Evolutionary conservation across 2,888 invertebrate species (phyloP).

Genomic region (Hymenopus coronatus): DNA sequence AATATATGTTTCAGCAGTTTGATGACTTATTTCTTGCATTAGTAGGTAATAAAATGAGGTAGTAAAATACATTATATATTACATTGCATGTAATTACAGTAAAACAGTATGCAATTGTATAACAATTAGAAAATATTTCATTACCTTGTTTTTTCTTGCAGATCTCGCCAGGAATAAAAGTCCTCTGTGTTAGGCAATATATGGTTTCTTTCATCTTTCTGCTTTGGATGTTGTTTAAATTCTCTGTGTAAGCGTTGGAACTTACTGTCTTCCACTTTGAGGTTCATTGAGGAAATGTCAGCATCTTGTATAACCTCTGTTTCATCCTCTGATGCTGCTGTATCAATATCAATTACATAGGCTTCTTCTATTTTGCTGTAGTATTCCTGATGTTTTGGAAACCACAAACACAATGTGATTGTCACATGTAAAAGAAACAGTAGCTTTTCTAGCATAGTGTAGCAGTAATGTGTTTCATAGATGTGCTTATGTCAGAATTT

Average conservation of each 20-base stretch:
- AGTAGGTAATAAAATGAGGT: no score
- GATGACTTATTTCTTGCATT: no score
- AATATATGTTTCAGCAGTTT: no score
- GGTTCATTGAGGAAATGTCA: conserved; percentile 39
- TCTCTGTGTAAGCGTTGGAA: neutral
- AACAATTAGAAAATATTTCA: neutral
- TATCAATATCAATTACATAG: conserved; percentile 42
- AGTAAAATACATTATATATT: no score
- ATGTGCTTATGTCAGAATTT: neutral
- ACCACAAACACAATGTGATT: neutral
- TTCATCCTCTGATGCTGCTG: conserved; percentile 44
- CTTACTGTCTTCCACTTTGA: conserved; percentile 23
- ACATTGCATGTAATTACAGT: no score
- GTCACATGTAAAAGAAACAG: neutral
- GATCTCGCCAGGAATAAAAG: neutral
- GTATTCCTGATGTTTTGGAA: neutral
- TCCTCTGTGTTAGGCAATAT: neutral
- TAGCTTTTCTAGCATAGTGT: neutral
- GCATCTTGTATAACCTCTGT: conserved; percentile 44
- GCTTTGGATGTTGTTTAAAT: conserved; percentile 11
- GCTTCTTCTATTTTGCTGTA: conserved; percentile 38
- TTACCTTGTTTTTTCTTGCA: neutral
- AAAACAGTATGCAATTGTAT: no score
- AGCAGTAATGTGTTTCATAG: neutral
- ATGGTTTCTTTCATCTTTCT: neutral